Percentiles rank a stretch among this genome's conserved stretches.
Conservation (phyloP, 2,888 invertebrate species). For the Calameuta idolon region DNA sequence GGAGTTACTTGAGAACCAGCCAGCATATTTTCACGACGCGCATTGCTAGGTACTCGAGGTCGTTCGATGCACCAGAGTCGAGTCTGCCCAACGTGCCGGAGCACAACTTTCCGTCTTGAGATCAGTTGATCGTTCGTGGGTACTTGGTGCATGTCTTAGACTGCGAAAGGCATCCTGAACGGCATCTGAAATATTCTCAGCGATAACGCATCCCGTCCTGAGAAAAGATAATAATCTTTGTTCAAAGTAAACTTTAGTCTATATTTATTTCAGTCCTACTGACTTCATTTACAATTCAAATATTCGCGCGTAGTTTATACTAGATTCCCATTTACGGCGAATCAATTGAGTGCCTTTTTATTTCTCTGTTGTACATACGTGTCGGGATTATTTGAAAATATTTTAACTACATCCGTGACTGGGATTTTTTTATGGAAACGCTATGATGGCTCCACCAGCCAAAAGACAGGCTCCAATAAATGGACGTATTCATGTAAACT, state of each 20-base stretch:
- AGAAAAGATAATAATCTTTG: neutral
- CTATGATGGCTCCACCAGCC: too few relatives aligned
- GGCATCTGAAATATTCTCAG: neutral
- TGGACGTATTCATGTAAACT: too few relatives aligned
- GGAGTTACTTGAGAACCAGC: neutral
- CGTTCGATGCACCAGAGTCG: conserved; percentile 32
- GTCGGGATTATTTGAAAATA: neutral
- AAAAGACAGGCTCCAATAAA: too few relatives aligned
- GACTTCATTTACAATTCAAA: neutral
- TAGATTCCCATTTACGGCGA: neutral
- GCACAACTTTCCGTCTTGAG: neutral
- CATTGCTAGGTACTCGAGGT: conserved; percentile 27
- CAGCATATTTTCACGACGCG: conserved; percentile 1
- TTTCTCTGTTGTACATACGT: neutral
- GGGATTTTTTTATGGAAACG: neutral
- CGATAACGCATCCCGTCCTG: neutral
- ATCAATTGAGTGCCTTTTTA: neutral
- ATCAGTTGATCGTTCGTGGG: neutral
- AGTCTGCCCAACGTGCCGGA: neutral
- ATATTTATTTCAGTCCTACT: neutral
- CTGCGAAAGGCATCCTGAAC: neutral
- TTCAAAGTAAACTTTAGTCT: neutral
- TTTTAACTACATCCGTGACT: neutral
- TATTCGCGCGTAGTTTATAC: neutral
- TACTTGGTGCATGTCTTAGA: neutral